phyloP scores from a whole-genome alignment of 1,140 invertebrate species.

The Dendrolimus punctatus region DNA sequence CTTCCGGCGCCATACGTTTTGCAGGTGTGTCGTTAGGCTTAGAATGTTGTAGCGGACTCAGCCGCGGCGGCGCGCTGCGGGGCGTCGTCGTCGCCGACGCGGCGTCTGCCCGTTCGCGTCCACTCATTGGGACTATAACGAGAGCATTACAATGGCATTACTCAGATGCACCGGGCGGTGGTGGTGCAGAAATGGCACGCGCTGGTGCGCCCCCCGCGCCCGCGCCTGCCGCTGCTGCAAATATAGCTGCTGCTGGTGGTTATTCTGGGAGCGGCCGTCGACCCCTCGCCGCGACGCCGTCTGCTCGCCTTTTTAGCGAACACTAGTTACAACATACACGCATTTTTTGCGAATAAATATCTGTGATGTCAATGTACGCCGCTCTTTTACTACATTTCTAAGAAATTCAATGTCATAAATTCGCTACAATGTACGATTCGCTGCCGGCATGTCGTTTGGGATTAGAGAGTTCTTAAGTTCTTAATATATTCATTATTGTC shows the following conservation, averaged over 20 bases:
- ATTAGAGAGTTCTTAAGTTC: too few species aligned
- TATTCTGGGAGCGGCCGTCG: constrained; percentile 67
- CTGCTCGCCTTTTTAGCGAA: constrained; percentile 68
- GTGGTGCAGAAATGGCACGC: constrained; percentile 66
- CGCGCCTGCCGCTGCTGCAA: constrained; percentile 49
- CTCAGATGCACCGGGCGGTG: constrained; percentile 66
- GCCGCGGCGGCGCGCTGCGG: constrained; percentile 12
- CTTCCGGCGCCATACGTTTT: too few species aligned
- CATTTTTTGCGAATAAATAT: constrained; percentile 64
- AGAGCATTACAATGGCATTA: constrained; percentile 70
- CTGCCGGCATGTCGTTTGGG: too few species aligned
- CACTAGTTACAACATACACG: constrained; percentile 48
- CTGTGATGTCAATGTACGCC: constrained; percentile 54
- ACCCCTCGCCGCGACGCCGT: constrained; percentile 69
- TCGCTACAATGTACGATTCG: not conserved
- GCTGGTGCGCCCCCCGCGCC: constrained; percentile 38
- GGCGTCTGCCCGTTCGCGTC: constrained; percentile 41
- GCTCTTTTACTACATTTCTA: constrained; percentile 35
- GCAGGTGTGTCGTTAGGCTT: not conserved
- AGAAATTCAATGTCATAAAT: constrained; percentile 11
- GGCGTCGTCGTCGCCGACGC: constrained; percentile 38
- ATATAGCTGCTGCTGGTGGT: constrained; percentile 64
- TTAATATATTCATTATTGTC: too few species aligned
- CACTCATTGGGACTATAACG: constrained; percentile 54
- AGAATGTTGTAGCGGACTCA: not conserved